Percentiles rank a stretch among this genome's conserved stretches.
Conservation (phyloP, 2,113 vertebrate genomes). For the Hipposideros armiger region DNA sequence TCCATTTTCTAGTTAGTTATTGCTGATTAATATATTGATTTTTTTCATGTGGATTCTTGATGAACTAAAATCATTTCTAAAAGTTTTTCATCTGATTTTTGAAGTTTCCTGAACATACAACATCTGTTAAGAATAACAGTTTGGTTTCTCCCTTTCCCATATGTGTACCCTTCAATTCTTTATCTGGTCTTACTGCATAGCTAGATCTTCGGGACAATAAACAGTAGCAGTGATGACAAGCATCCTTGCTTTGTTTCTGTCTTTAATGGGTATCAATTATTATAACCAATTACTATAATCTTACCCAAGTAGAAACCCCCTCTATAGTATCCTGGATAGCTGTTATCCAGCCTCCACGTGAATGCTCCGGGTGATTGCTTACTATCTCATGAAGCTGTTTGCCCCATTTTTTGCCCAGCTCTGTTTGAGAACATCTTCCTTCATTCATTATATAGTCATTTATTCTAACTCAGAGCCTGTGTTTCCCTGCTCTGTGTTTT, state of each 20-base stretch:
- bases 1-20: slow-evolving; percentile 17
- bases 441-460: neutral
- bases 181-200: neutral
- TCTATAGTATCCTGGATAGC: neutral
- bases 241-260: neutral
- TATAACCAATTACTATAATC: neutral
- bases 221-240: neutral
- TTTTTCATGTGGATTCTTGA: slow-evolving; percentile 48
- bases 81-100: slow-evolving; percentile 47
- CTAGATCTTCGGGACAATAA: neutral
- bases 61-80: slow-evolving; percentile 29
- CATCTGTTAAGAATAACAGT: neutral
- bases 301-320: neutral
- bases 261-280: neutral
- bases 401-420: neutral
- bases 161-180: neutral
- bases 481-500: neutral
- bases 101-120: neutral
- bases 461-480: neutral
- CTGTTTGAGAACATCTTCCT: neutral
- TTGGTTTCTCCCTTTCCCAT: neutral
- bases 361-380: neutral
- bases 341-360: neutral
- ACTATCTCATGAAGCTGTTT: neutral
- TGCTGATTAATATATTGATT: neutral